Evolutionary conservation across 1,140 invertebrate genomes (phyloP).

Genomic region (Hylaeus anthracinus): DNA sequence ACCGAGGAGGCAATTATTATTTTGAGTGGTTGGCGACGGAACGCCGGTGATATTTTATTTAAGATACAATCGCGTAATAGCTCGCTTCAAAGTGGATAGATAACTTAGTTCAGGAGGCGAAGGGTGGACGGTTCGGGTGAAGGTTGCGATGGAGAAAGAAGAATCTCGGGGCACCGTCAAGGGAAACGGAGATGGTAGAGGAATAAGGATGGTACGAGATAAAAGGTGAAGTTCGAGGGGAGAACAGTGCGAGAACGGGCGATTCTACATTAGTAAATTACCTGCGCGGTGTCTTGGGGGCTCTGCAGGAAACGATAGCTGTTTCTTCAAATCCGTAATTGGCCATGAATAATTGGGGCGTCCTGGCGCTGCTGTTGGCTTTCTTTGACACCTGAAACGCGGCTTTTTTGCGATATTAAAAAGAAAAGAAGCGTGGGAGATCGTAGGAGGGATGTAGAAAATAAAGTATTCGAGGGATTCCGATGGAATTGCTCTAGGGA

Average conservation of each 20-base stretch:
- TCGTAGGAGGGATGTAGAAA: background rate
- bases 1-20: constrained; percentile 77
- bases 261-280: constrained; percentile 76
- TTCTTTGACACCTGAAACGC: background rate
- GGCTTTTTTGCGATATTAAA: background rate
- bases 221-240: constrained; percentile 1
- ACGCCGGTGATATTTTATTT: constrained; percentile 76
- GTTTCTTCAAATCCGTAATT: constrained; percentile 27
- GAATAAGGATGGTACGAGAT: constrained; percentile 32
- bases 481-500: background rate
- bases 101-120: constrained; percentile 58
- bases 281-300: constrained; percentile 21
- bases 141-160: constrained; percentile 32
- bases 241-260: constrained; percentile 6
- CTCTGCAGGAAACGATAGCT: constrained; percentile 26
- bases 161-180: background rate
- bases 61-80: constrained; percentile 79
- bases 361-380: background rate
- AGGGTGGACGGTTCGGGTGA: background rate
- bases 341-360: background rate
- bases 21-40: constrained; percentile 75
- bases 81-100: constrained; percentile 70
- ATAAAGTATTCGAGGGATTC: background rate
- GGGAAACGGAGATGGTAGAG: constrained; percentile 4
- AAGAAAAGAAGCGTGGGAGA: background rate